These are phyloP conservation scores for Dendrolimus pini DNA, from an alignment of 2,888 invertebrate genomes.

Conservation along the genomic window DNA sequence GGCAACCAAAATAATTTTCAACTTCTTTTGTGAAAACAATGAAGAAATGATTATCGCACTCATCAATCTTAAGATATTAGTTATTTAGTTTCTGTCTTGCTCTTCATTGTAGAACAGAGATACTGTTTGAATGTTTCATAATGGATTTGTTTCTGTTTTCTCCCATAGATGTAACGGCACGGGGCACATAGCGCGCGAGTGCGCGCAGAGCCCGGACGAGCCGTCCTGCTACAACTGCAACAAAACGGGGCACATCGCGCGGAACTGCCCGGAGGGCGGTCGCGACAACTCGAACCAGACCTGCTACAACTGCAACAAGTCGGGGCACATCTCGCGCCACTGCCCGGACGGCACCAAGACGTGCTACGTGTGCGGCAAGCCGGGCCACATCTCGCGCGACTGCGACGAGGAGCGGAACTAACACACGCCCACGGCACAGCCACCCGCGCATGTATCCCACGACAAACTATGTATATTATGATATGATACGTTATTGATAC, in stretches of 20 bases:
- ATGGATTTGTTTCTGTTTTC: slow-evolving; percentile 27
- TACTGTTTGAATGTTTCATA: too few relatives aligned
- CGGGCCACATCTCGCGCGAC: slow-evolving; percentile 93
- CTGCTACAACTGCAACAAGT: slow-evolving; percentile 97
- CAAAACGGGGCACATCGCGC: slow-evolving; percentile 94
- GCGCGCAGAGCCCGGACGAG: slow-evolving; percentile 87
- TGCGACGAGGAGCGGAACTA: slow-evolving; percentile 87
- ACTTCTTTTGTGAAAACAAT: too few relatives aligned
- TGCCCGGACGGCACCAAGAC: slow-evolving; percentile 92
- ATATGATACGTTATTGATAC: slow-evolving; percentile 15
- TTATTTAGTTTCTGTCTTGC: too few relatives aligned
- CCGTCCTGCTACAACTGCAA: slow-evolving; percentile 97
- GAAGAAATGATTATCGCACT: too few relatives aligned
- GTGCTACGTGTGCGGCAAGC: slow-evolving; percentile 95
- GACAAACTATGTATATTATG: slow-evolving; percentile 66
- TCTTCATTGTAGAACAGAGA: too few relatives aligned
- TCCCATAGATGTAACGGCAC: slow-evolving; percentile 89
- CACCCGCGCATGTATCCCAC: slow-evolving; percentile 34
- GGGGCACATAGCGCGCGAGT: slow-evolving; percentile 95
- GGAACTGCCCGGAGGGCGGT: slow-evolving; percentile 87
- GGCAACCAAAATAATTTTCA: too few relatives aligned
- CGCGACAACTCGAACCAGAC: slow-evolving; percentile 83
- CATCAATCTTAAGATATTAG: too few relatives aligned
- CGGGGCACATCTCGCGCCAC: slow-evolving; percentile 92
- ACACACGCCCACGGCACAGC: slow-evolving; percentile 35